Evolutionary conservation across 2,113 vertebrate genomes (phyloP).

Genomic region (Pelodiscus sinensis): DNA sequence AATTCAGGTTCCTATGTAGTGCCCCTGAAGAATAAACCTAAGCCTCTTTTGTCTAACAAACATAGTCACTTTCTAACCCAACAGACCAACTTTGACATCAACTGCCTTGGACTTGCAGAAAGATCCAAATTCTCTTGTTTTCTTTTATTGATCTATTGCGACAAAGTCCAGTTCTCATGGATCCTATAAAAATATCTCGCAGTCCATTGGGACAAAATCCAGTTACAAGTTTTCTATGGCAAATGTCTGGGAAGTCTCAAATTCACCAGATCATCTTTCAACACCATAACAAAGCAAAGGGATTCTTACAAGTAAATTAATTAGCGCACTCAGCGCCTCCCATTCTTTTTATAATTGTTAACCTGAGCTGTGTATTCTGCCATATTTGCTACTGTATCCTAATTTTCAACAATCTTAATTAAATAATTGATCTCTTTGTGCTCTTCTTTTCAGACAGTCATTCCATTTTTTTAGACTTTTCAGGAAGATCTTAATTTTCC

Average conservation of each 20-base stretch:
- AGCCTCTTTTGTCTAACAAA: neutral
- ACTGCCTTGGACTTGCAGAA: neutral
- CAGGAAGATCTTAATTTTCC: neutral
- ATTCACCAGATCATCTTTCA: neutral
- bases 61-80: neutral
- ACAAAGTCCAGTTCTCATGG: neutral
- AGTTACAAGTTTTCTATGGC: neutral
- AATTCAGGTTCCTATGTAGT: neutral
- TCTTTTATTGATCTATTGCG: neutral
- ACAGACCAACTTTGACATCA: neutral
- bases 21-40: neutral
- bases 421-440: neutral
- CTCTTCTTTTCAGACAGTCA: neutral
- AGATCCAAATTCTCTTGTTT: neutral
- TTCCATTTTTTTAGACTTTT: neutral
- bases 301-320: neutral
- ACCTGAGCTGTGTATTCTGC: neutral
- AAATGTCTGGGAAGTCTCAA: constrained; percentile 13
- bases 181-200: neutral
- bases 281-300: neutral
- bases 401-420: constrained; percentile 21
- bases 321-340: neutral
- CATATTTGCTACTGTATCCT: neutral
- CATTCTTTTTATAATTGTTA: neutral
- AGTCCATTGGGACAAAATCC: neutral